Base-by-base conservation (phyloP, 2,113 vertebrate genomes). In the Caretta caretta region DNA sequence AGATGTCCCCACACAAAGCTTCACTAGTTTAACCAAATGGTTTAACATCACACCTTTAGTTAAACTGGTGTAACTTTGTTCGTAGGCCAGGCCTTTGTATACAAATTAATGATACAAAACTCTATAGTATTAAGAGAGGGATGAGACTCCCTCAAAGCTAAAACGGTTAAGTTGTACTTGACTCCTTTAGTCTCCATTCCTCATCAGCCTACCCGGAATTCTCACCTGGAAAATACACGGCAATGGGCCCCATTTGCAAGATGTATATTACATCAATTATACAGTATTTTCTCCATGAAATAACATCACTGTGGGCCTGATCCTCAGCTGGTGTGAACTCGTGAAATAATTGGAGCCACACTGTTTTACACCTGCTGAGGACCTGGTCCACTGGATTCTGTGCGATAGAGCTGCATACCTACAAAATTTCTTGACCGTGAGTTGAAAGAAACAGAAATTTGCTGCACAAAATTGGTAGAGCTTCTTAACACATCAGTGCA, bases 401-500 rank as follows among this genome's bases (percentile, higher is more conserved):
- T 91, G 35, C 95, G 96, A 96, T 93, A 54, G 96, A 92, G 95
- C 95, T 95, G 95, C 94, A 93, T 96, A 95, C 97, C 95, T 96
- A 97, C 94, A 97, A 97, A 2, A 96, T 96, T 96, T 97, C 95
- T 96, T 96, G 97, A 91, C 96, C 94, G 94, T 91, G 75, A 96
- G 95, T 97, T 97, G 95, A 97, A 97, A 97, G 97, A 93, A 94
- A 92, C 46, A 3, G 93, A 89, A 94, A 83, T 94, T 97, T 86
- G 93, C 97, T 95, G 87, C 90, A 4, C 94, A 91, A 95, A 96
- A 96, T 97, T 93, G 97, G 94, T 54, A 92, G 94, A 97, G 86
- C 95, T 96, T 94, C 93, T 96, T 54, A 3, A 95, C 95, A 92
- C 91, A 95, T 94, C 95, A 96, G 90, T 75, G 5, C 91, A 94